Conservation (phyloP, 2,113 vertebrate genomes). For the Pachyramphus minor region DNA sequence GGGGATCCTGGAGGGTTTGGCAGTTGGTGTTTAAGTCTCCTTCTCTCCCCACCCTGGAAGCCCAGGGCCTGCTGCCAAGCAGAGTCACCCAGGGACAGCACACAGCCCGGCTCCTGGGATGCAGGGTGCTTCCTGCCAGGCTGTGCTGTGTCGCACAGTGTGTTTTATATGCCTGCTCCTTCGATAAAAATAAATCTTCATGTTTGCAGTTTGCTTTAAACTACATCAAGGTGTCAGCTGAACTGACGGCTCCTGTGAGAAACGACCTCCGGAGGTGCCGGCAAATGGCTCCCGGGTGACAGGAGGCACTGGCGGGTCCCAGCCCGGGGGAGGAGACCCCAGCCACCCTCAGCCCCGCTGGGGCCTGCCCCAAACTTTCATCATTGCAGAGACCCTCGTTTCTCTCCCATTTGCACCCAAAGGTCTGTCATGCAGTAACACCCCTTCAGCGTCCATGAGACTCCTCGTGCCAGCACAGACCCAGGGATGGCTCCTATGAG, state of each 20-base stretch:
- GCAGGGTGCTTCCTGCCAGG: neutral
- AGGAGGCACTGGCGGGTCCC: neutral
- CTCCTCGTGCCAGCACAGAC: rapidly evolving
- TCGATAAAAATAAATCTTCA: constrained; percentile 35
- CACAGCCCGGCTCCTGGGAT: neutral
- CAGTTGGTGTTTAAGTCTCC: neutral
- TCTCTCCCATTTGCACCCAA: neutral
- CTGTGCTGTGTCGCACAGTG: neutral
- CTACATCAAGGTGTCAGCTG: constrained; percentile 55
- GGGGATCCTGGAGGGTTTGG: neutral
- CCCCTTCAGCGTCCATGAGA: rapidly evolving
- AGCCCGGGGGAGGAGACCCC: rapidly evolving
- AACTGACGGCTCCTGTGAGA: constrained; percentile 29
- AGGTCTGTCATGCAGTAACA: neutral
- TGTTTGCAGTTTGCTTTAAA: constrained; percentile 38
- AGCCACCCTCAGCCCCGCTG: rapidly evolving
- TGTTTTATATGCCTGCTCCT: constrained; percentile 6
- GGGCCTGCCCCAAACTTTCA: neutral
- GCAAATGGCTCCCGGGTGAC: neutral
- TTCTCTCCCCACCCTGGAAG: neutral
- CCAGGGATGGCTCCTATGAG: neutral
- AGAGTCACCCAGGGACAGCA: neutral
- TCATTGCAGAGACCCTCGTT: neutral
- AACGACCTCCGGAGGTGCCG: neutral
- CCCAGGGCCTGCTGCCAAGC: neutral